Base-by-base conservation (phyloP, 2,888 invertebrate species). In the Marasmarcha lunaedactyla region DNA sequence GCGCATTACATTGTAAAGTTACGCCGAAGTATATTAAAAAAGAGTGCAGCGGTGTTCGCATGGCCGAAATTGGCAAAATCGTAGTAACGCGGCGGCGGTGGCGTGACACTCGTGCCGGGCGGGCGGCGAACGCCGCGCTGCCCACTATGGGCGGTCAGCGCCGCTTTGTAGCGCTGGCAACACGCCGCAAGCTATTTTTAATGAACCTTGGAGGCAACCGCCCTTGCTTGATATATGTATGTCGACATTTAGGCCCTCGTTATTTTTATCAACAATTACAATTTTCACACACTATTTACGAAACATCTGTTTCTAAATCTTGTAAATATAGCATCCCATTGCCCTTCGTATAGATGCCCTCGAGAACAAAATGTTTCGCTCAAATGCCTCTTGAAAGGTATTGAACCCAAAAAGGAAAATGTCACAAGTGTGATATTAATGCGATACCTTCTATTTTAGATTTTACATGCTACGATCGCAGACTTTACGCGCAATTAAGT, bases 121-220 rank as follows among this genome's bases (percentile, higher is more conserved):
- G 57, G 40, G 47, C 46, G 42, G 45, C 55, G 51, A 55, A 50
- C 50, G 52, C 53, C 49, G 54, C 55, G 54, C 52, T 60, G 55
- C 14, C 9, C 4, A 20, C 20, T 30, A 30, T 30, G 30, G 30
- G 52, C 58, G 58, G 67, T 64, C 64, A 66, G 68, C 70, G 73
- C 71, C 66, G 62, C 63, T 63, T 59, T 63, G 60, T 60, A 63
- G 65, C 73, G 76, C 73, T 79, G 78, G 78, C 79, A 81, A 63
- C 69, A 67, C 64, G 71, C 76, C 77, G 70, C 63, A 53, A 46
- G 65, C 77, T 81, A 81, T 81, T 79, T 79, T 71, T 79, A 77
- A 67, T 66, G 61, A 76, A 81, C 79, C 81, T 79, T 83, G 81
- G 76, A 68, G 71, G 57, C 70, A 71, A 69, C 74, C 71, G 79